Percentiles rank a stretch among this genome's conserved stretches.
Evolutionary conservation across 2,888 invertebrate genomes (phyloP).

Genomic region (Rhynchonema sp.): DNA sequence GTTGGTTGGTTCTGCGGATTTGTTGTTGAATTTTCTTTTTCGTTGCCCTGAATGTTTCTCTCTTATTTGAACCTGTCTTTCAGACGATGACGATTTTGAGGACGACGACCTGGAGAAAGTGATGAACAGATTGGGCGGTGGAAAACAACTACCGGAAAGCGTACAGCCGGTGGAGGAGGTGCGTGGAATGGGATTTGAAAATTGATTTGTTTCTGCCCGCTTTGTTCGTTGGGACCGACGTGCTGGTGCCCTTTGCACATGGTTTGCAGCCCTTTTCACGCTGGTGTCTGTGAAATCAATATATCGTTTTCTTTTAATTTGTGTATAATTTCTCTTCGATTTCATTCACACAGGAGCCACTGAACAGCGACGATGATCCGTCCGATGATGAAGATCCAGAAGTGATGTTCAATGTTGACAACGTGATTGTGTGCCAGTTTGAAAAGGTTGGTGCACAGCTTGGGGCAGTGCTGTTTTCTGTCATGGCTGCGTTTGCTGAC

Average conservation of each 20-base stretch:
- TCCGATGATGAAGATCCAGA: conserved; percentile 68
- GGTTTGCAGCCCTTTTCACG: no score
- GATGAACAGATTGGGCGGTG: not conserved
- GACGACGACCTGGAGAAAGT: not conserved
- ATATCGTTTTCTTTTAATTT: no score
- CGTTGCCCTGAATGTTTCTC: not conserved
- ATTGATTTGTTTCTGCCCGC: not conserved
- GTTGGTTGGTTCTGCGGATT: no score
- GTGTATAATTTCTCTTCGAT: no score
- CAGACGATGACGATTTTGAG: not conserved
- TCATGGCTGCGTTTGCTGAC: no score
- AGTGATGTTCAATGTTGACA: conserved; percentile 93
- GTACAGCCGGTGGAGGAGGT: not conserved
- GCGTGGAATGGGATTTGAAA: not conserved
- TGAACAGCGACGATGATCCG: conserved; percentile 78
- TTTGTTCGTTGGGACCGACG: not conserved
- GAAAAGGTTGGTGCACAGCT: conserved; percentile 63
- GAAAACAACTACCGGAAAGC: not conserved
- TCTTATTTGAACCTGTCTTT: not conserved
- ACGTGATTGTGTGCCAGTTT: conserved; percentile 98
- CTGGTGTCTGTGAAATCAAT: no score
- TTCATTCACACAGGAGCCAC: conserved; percentile 39
- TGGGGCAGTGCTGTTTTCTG: no score
- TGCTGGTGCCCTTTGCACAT: no score
- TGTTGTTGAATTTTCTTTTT: not conserved